Base-by-base conservation (phyloP, 2,797 vertebrate genomes). In the Arctocebus calabarensis region DNA sequence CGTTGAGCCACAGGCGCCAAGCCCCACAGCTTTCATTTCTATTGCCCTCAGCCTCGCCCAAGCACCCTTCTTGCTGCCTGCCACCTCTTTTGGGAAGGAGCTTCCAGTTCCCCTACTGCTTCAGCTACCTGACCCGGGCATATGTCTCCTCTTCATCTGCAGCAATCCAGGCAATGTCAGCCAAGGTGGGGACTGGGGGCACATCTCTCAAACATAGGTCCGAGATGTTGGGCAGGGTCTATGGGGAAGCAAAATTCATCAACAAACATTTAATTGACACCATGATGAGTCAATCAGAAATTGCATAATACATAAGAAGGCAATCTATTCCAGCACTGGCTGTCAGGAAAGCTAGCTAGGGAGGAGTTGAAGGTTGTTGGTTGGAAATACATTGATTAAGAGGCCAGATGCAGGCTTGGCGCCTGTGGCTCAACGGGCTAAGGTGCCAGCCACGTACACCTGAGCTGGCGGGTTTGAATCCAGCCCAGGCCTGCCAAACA, bases 91-190 rank as follows among this genome's bases (percentile, higher is more conserved):
- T 25, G 43, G 48, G 57, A 91, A 79, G 90, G 57, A 62, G 57
- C 62, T 84, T n/a, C n/a, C 74, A 22, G 43, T 32, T 71, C 59
- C 64, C 62, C 62, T 88, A 37, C 13, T 55, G 92, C 59, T 77
- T 96, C 27, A 98, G 97, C 95, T 97, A 99, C 99, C 99, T 98
- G 98, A 99, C 99, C 98, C 99, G 99, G 96, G 99, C 99, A 40
- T 99, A 99, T 0, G 99, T 99, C 96, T 99, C 99, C 97, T 99
- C 99, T 90, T 99, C 99, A 88, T 99, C 99, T 13, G 99, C 99
- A 43, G 99, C 99, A 84, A 99, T 99, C 99, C 99, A 99, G 90
- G 99, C 99, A 37, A 99, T 99, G 97, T 99, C 99, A 88, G 99
- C 99, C 98, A 99, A 95, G 8, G 99, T 99, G 68, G 99, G 99